Evolutionary conservation across 2,113 vertebrate species (phyloP).

Genomic region (Archilochus colubris): DNA sequence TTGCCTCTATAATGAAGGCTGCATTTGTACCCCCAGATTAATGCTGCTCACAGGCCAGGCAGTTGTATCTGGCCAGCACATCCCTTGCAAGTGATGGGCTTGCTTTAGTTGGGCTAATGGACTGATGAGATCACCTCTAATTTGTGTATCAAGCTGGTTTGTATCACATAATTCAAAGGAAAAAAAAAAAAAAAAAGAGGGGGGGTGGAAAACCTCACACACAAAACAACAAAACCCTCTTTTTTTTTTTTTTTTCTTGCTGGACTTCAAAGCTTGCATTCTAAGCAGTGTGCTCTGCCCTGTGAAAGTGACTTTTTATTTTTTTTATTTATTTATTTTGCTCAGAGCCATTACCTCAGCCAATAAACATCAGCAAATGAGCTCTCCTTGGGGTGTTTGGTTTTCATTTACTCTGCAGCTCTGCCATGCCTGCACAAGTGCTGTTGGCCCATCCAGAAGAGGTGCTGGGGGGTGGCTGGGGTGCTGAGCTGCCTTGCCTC

Average conservation of each 20-base stretch:
- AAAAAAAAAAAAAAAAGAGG: neutral
- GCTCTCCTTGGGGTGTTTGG: neutral
- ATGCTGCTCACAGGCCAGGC: constrained; percentile 42
- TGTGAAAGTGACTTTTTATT: neutral
- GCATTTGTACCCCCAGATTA: constrained; percentile 4
- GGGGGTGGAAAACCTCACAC: neutral
- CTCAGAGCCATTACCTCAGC: constrained; percentile 42
- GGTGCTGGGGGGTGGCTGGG: neutral
- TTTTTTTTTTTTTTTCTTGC: constrained; percentile 22
- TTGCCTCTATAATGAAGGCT: constrained; percentile 65
- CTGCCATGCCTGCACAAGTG: neutral
- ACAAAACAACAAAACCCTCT: constrained; percentile 51
- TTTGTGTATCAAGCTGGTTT: constrained; percentile 66
- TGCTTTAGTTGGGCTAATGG: constrained; percentile 42
- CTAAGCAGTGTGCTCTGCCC: neutral
- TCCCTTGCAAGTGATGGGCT: constrained; percentile 60
- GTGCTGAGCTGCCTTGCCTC: rapidly evolving
- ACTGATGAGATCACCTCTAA: constrained; percentile 75
- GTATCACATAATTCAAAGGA: constrained; percentile 52
- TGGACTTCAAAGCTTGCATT: constrained; percentile 42
- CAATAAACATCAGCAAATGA: neutral
- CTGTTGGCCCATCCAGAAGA: neutral
- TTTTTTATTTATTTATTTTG: neutral
- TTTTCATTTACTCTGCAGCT: neutral
- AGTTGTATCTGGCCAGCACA: constrained; percentile 55